Evolutionary conservation across 2,888 invertebrate species (phyloP).

Genomic region (Lithophane ornitopus): DNA sequence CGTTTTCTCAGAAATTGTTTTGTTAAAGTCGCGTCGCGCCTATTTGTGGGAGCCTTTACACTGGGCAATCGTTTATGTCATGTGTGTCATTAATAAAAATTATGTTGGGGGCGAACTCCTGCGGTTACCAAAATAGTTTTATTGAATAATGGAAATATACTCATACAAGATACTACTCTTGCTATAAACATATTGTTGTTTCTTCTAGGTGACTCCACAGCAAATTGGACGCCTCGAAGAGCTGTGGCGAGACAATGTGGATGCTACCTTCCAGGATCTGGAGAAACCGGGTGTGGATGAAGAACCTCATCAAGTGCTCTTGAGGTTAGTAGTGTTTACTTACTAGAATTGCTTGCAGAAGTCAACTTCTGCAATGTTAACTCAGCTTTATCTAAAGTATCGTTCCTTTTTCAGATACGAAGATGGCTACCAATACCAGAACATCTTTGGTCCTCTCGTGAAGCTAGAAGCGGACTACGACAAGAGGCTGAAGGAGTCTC

Average conservation of each 20-base stretch:
- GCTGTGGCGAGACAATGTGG: constrained; percentile 99
- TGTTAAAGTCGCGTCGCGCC: no score
- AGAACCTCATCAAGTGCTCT: constrained; percentile 97
- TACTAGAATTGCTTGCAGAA: no score
- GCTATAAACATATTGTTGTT: not conserved
- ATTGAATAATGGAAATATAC: constrained; percentile 8
- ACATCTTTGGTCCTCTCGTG: constrained; percentile 99
- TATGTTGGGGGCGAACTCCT: no score
- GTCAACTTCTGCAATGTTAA: not conserved
- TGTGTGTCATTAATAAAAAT: no score
- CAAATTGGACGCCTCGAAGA: constrained; percentile 99
- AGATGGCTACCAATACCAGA: constrained; percentile 99
- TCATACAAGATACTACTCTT: not conserved
- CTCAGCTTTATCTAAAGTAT: not conserved
- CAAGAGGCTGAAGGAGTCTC: constrained; percentile 98
- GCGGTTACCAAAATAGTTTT: not conserved
- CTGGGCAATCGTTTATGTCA: no score
- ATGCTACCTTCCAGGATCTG: constrained; percentile 99
- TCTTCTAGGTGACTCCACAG: constrained; percentile 95
- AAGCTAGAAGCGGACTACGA: constrained; percentile 99
- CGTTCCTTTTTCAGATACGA: constrained; percentile 93
- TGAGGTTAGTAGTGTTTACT: constrained; percentile 75
- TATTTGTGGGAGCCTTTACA: no score
- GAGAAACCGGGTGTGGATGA: constrained; percentile 99
- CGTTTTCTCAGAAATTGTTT: no score